Base-by-base conservation (phyloP, 2,113 vertebrate genomes). In the Podiceps cristatus region DNA sequence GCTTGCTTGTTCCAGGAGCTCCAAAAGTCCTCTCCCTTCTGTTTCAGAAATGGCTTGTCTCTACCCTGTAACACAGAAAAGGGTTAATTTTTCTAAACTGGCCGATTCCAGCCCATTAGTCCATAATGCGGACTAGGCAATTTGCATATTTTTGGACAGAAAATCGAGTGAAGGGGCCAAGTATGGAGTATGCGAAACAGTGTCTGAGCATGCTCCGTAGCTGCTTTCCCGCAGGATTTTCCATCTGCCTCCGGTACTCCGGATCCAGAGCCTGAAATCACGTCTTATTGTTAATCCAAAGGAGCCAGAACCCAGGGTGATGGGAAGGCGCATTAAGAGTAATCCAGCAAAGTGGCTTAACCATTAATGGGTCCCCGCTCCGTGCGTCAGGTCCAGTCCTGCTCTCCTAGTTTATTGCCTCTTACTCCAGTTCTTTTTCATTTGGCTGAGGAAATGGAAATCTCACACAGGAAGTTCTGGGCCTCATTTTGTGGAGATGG, bases 381-480 rank as follows among this genome's bases (percentile, higher is more conserved):
- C 71, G 55, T 91, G 95, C 58, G 79, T 97, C 97, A 97, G 95
- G 93, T 97, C 94, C 96, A 96, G 88, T 96, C 93, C 96, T 12
- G 50, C 95, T 93, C 94, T 90, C 90, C 92, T 86, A 33, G 59
- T 96, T 95, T 93, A 94, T 96, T 92, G 88, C 96, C 86, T 94
- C 95, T 94, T 91, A 68, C 85, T 97, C 96, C 91, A 93, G 95
- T 98, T 97, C 97, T 96, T 97, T 98, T 97, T 98, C 98, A 86
- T 98, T 98, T 98, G 96, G 96, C 98, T 96, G 97, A 97, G 97
- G 98, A 98, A 98, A 98, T 98, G 97, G 97, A 98, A 98, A 96
- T 97, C 98, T 98, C 98, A 98, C 98, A 97, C 98, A 98, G 98
- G 98, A 98, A 98, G 96, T 98, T 95, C 97, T 98, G 97, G 97